Evolutionary conservation across 2,113 vertebrate genomes (phyloP), one percentile per base, ranked within the genome.

Genomic region (Cnemophilus loriae): DNA sequence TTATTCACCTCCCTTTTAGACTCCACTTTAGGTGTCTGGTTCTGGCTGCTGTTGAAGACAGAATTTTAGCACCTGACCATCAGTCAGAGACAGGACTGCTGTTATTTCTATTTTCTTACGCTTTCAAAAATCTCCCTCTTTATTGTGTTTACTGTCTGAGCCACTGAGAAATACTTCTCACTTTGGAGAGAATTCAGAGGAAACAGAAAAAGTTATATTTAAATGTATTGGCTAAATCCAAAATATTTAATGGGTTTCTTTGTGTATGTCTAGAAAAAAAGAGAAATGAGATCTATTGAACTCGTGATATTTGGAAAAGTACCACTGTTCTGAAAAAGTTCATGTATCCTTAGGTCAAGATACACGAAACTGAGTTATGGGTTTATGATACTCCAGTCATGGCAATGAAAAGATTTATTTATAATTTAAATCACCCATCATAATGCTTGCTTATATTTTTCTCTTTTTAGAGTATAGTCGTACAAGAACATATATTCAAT

Each of bases 221-320:
- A 95, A 94, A 69, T 86, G 11, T 82, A 59, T 75, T 84, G 47
- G 65, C 68, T 91, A 93, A 89, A 93, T 96, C 26, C 52, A 61
- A 87, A 83, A 64, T 17, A 73, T 84, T 90, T 90, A 79, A 78
- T 70, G 60, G 41, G 37, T 89, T 90, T 95, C 52, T 91, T 75
- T 14, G 16, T 65, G 16, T 74, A 9, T 57, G 16, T 64, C 73
- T 84, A 74, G 60, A 84, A 65, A 65, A 94, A 67, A 81, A 87
- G 35, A 64, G 14, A 80, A 83, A 71, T 42, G 5, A 69, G 32
- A 56, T 59, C 18, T 80, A 42, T 18, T 55, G 42, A 90, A 61
- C 37, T 18, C 9, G 4, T 35, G 37, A 39, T 80, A 60, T 52
- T 81, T 77, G 75, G 44, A 60, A 90, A 87, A 69, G 27, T 73